These are phyloP conservation scores for Lepidonotus clava DNA, from an alignment of 2,888 invertebrate genomes.

Conservation along the genomic window DNA sequence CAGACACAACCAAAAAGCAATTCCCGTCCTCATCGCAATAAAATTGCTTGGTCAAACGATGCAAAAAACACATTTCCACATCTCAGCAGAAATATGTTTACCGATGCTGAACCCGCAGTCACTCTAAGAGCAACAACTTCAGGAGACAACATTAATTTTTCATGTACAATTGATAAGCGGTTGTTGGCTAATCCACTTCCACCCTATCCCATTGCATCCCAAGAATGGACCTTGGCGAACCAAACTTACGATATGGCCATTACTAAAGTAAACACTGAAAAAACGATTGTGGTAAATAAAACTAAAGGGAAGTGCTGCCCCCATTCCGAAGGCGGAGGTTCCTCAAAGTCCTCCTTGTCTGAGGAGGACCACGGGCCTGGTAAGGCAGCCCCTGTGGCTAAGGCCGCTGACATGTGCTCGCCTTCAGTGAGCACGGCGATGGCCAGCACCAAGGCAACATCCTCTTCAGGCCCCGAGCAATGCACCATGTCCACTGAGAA, in stretches of 20 bases:
- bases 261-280: neutral
- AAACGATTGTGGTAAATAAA: no score
- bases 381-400: no score
- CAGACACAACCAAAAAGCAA: neutral
- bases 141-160: conserved; percentile 8
- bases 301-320: neutral
- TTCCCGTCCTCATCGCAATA: neutral
- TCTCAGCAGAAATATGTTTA: neutral
- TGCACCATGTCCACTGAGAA: neutral
- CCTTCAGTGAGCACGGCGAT: no score
- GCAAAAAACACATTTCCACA: neutral
- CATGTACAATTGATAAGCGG: neutral
- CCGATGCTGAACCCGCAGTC: neutral
- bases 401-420: no score
- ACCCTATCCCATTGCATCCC: neutral
- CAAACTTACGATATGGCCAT: neutral
- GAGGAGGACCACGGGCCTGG: no score
- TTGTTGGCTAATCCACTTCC: neutral
- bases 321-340: no score
- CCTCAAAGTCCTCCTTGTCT: no score
- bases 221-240: neutral
- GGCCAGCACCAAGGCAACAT: neutral
- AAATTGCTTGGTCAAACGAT: neutral
- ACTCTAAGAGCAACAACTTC: neutral
- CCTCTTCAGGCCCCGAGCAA: neutral